Evolutionary conservation across 2,888 invertebrate genomes (phyloP).

Genomic region (Gymnocheta viridis): DNA sequence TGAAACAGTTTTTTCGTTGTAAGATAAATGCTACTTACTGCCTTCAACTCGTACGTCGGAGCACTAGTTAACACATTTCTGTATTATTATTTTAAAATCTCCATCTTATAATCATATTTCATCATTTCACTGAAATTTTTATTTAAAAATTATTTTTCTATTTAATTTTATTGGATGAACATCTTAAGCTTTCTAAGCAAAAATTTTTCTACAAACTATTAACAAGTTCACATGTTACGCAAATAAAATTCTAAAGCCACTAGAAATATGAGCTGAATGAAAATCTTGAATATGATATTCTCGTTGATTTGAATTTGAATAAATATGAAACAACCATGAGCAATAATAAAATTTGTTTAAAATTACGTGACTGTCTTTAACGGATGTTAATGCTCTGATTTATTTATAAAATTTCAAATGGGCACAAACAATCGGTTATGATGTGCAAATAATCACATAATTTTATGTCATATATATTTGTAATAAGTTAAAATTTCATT

Average conservation of each 20-base stretch:
- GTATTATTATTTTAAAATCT: neutral
- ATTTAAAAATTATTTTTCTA: neutral
- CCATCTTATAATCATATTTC: neutral
- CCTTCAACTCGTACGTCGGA: too few relatives aligned
- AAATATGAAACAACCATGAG: neutral
- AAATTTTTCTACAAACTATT: neutral
- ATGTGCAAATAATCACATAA: neutral
- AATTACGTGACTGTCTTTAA: conserved; percentile 27
- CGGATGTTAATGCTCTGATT: neutral
- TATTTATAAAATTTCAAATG: conserved; percentile 2
- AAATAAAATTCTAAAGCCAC: neutral
- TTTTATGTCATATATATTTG: neutral
- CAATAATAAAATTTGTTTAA: neutral
- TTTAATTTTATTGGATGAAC: neutral
- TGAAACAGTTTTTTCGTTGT: too few relatives aligned
- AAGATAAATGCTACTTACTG: too few relatives aligned
- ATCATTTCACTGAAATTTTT: neutral
- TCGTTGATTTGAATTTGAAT: neutral
- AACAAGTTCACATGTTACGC: neutral
- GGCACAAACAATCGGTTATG: neutral
- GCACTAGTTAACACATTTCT: too few relatives aligned
- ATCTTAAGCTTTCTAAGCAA: neutral
- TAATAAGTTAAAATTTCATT: conserved; percentile 13
- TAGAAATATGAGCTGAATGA: neutral
- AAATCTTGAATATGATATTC: neutral